Percentiles rank a stretch among this genome's conserved stretches.
These are phyloP conservation scores for Scomber colias DNA, from an alignment of 2,113 vertebrate species.

Conservation along the genomic window DNA sequence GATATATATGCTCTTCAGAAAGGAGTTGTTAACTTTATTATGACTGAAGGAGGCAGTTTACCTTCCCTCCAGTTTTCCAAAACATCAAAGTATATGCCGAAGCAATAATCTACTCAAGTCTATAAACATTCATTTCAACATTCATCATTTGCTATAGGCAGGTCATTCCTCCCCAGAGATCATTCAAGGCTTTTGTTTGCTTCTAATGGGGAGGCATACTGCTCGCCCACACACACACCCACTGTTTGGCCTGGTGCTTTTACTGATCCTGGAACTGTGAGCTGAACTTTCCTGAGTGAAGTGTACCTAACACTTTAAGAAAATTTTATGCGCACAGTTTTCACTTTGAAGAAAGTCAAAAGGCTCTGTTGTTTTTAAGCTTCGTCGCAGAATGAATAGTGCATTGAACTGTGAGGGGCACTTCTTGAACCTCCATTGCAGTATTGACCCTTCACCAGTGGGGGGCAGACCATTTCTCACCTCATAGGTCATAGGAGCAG, in stretches of 20 bases:
- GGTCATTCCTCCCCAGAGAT: conserved; percentile 50
- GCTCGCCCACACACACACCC: conserved; percentile 6
- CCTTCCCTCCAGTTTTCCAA: conserved; percentile 44
- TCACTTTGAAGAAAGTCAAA: conserved; percentile 77
- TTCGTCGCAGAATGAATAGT: conserved; percentile 72
- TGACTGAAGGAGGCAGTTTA: conserved; percentile 38
- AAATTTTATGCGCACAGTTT: conserved; percentile 65
- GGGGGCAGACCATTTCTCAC: conserved; percentile 76
- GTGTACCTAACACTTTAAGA: conserved; percentile 48
- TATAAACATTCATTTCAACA: conserved; percentile 59
- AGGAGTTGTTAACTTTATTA: conserved; percentile 29
- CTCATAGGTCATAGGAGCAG: conserved; percentile 66
- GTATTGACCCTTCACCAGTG: conserved; percentile 81
- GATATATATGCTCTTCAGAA: conserved; percentile 23
- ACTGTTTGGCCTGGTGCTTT: not conserved
- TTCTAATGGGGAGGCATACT: conserved; percentile 24
- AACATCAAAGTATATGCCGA: conserved; percentile 41
- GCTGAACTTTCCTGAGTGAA: conserved; percentile 35
- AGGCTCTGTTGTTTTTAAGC: conserved; percentile 54
- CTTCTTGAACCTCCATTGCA: conserved; percentile 74
- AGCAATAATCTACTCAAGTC: conserved; percentile 37
- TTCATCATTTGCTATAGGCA: conserved; percentile 34
- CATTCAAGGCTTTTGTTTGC: conserved; percentile 40
- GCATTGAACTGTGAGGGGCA: conserved; percentile 75
- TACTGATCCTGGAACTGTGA: conserved; percentile 25